phyloP scores from a whole-genome alignment of 2,888 invertebrate genomes.

The Acrocyrtus sp. region DNA sequence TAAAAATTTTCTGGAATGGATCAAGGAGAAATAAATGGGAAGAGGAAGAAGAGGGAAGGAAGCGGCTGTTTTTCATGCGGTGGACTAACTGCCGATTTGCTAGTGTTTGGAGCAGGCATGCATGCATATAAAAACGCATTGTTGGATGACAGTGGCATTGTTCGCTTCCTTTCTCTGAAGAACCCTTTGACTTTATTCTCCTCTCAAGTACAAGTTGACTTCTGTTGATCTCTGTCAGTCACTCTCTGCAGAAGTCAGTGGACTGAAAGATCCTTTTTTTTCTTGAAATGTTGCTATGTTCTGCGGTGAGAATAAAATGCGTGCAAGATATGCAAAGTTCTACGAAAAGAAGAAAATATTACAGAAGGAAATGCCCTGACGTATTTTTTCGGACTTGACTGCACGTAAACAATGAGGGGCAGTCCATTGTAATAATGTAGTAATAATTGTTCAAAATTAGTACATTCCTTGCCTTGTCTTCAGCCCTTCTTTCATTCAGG shows the following conservation, averaged over 20 bases:
- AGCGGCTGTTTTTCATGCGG: slow-evolving; percentile 31
- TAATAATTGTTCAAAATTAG: too few species aligned
- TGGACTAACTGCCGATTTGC: slow-evolving; percentile 6
- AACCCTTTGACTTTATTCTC: slow-evolving; percentile 28
- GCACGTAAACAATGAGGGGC: too few species aligned
- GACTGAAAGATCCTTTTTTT: too few species aligned
- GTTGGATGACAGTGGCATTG: slow-evolving; percentile 36
- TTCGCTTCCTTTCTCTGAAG: slow-evolving; percentile 22
- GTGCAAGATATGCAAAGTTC: background rate
- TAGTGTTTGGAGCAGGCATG: background rate
- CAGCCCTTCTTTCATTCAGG: too few species aligned
- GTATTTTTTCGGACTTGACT: too few species aligned
- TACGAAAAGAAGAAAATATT: slow-evolving; percentile 4
- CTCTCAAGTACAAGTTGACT: slow-evolving; percentile 29
- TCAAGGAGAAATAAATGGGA: slow-evolving; percentile 3
- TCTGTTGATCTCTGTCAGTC: slow-evolving; percentile 45
- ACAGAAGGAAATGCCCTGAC: background rate
- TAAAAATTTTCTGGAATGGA: slow-evolving; percentile 11
- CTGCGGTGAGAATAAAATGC: too few species aligned
- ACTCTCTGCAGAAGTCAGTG: slow-evolving; percentile 2
- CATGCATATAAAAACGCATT: slow-evolving; percentile 33
- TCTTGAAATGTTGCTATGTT: too few species aligned
- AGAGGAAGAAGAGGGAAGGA: background rate
- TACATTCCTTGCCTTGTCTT: too few species aligned
- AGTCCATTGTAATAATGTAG: too few species aligned